Base-by-base conservation (phyloP, 2,797 vertebrate species). In the Danio choprae region DNA sequence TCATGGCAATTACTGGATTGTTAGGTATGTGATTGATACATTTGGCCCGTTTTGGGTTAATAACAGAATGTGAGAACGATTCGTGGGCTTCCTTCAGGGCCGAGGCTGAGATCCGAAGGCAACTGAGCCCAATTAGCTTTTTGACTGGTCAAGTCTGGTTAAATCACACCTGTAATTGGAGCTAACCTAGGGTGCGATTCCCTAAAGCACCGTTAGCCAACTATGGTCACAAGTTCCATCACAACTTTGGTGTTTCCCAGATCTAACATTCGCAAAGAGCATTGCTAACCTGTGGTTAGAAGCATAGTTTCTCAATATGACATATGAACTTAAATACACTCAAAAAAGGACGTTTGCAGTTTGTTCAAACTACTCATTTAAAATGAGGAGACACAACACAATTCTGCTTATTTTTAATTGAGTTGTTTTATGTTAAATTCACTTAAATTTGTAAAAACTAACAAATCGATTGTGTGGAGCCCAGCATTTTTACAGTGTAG, bases 121-220 rank as follows among this genome's bases (percentile, higher is more conserved):
- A 73, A 65, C 77, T 46, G 79, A 73, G 85, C 75, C 86, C 86
- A 89, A 87, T 89, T 87, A 88, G 84, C 83, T 83, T 84, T 76
- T 83, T 88, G 86, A 86, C 85, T 87, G 84, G 86, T 87, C 84
- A 85, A 83, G 80, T 77, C 78, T 51, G 75, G 75, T 77, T 83
- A 84, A 85, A 87, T 90, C 87, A 89, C 87, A 90, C 86, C 60
- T 89, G 88, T 92, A 90, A 91, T 90, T 90, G 89, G 87, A 89
- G 86, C 77, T 75, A 84, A 86, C 86, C 81, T 81, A 86, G 71
- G 75, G 75, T 75, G 58, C 71, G 71, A 75, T 53, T 76, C 64
- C 75, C 64, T 71, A 53, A 40, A 77, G 65, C 72, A 76, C 75
- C 10, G 46, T 64, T 58, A 76, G 56, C 56, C 38, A 64, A 38